Evolutionary conservation across 2,113 vertebrate genomes (phyloP).

Genomic region (Tragelaphus imberbis): DNA sequence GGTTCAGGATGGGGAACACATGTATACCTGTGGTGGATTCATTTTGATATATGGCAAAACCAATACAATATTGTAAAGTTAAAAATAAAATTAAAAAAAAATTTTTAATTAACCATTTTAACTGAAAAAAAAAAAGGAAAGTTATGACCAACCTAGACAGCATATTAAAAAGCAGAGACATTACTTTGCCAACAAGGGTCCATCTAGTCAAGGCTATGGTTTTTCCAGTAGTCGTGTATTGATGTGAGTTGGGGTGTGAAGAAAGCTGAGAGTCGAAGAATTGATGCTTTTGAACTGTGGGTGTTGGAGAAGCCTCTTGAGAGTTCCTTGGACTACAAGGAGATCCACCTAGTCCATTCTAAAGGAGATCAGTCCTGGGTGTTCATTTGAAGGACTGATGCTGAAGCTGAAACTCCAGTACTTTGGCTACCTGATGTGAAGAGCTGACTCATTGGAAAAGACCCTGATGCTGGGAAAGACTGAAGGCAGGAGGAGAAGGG

Average conservation of each 20-base stretch:
- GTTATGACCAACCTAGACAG: background rate
- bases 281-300: background rate
- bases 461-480: background rate
- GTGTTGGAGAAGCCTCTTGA: background rate
- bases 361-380: background rate
- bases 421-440: background rate
- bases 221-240: background rate
- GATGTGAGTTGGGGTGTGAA: background rate
- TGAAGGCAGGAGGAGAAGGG: background rate
- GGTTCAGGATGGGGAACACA: too few species aligned
- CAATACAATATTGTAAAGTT: too few species aligned
- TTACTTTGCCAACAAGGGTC: background rate
- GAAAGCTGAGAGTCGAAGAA: fast-evolving
- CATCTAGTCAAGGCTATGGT: background rate
- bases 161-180: background rate
- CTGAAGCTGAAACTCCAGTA: background rate
- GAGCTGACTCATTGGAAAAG: background rate
- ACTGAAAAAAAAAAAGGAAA: background rate
- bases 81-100: too few species aligned
- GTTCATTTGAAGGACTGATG: background rate
- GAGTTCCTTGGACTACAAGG: background rate
- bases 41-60: too few species aligned
- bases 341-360: background rate
- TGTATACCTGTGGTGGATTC: too few species aligned
- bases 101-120: too few species aligned